Evolutionary conservation across 2,113 vertebrate species (phyloP).

Genomic region (Barbus barbus): DNA sequence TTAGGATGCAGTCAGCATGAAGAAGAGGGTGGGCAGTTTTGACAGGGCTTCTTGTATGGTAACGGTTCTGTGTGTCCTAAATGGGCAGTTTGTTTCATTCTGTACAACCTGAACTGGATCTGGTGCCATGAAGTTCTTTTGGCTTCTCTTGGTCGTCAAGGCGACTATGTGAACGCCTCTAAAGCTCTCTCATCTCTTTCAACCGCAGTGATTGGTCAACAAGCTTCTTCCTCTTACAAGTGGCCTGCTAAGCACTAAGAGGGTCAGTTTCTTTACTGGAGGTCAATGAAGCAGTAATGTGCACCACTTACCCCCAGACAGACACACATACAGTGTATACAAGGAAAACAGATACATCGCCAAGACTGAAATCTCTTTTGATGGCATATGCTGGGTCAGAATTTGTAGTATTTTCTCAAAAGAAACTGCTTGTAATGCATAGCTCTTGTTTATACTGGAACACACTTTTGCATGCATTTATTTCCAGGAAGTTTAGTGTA

Average conservation of each 20-base stretch:
- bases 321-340: not conserved
- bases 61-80: not conserved
- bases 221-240: slow-evolving; percentile 76
- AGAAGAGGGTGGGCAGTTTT: slow-evolving; percentile 10
- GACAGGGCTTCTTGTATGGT: slow-evolving; percentile 17
- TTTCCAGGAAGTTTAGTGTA: not conserved
- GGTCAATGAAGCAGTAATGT: slow-evolving; percentile 66
- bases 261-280: slow-evolving; percentile 71
- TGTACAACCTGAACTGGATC: slow-evolving; percentile 15
- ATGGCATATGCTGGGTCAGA: not conserved
- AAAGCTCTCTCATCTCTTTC: slow-evolving; percentile 66
- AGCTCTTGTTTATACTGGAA: too few species aligned
- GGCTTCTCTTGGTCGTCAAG: slow-evolving; percentile 60
- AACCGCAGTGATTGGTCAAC: slow-evolving; percentile 74
- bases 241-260: slow-evolving; percentile 69
- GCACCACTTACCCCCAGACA: slow-evolving; percentile 36
- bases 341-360: not conserved
- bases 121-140: slow-evolving; percentile 31
- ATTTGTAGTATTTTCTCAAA: not conserved
- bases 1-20: slow-evolving; percentile 20
- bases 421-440: not conserved
- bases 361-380: not conserved
- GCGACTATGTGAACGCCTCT: slow-evolving; percentile 69
- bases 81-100: slow-evolving; percentile 2
- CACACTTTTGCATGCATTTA: too few species aligned